These are phyloP conservation scores for Chaetops frenatus DNA, from an alignment of 2,113 vertebrate genomes.

Conservation along the genomic window DNA sequence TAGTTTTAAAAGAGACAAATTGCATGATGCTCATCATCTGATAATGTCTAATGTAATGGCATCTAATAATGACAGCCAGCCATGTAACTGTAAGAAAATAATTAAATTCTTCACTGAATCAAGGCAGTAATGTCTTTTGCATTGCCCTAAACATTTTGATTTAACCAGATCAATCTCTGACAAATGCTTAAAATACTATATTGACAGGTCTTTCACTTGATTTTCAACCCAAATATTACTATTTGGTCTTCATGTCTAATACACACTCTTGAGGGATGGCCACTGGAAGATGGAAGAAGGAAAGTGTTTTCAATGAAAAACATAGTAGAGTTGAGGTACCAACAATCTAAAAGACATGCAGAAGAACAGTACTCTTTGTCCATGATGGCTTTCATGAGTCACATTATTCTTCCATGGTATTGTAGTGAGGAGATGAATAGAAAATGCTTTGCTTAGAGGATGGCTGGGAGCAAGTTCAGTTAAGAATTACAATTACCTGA, in stretches of 20 bases:
- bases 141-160: neutral
- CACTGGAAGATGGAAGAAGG: neutral
- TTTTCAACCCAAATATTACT: neutral
- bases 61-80: neutral
- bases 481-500: neutral
- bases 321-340: neutral
- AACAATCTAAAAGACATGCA: neutral
- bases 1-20: neutral
- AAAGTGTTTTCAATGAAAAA: neutral
- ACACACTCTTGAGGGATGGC: neutral
- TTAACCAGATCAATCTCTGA: neutral
- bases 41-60: neutral
- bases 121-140: neutral
- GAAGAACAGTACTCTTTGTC: neutral
- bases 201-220: neutral
- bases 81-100: neutral
- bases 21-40: neutral
- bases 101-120: neutral
- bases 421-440: rapidly evolving
- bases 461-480: neutral
- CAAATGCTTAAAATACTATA: neutral
- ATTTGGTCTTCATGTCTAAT: neutral
- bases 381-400: neutral
- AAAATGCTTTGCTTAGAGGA: neutral
- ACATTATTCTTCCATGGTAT: neutral